Evolutionary conservation across 2,113 vertebrate species (phyloP).

Genomic region (Centropus unirufus): DNA sequence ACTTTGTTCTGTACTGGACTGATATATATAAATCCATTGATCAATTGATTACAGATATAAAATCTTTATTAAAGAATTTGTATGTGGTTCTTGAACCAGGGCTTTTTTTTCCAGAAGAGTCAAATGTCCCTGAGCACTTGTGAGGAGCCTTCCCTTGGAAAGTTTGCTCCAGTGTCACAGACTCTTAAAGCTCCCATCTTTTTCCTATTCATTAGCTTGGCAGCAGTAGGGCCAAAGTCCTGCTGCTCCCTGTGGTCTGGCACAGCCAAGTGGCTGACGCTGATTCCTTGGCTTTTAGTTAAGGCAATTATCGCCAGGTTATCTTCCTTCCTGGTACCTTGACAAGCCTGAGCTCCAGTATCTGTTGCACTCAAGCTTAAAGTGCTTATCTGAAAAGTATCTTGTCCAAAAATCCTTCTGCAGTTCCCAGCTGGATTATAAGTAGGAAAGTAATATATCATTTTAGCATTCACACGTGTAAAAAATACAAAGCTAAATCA

Average conservation of each 20-base stretch:
- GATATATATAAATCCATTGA: neutral
- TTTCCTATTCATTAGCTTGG: neutral
- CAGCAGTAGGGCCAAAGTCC: neutral
- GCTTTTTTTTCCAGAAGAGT: neutral
- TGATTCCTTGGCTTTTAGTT: neutral
- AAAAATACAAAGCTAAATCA: neutral
- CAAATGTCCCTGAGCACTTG: neutral
- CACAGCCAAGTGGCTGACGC: accelerated
- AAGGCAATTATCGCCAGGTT: neutral
- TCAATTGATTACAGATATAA: neutral
- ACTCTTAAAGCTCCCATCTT: too few species aligned
- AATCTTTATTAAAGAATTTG: neutral
- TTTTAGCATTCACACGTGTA: neutral
- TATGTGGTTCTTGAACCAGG: neutral
- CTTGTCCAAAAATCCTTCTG: neutral
- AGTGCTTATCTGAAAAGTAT: neutral
- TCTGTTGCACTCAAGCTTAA: neutral
- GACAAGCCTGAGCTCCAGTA: neutral
- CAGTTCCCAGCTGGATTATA: neutral
- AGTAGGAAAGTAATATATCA: neutral
- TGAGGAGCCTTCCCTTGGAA: neutral
- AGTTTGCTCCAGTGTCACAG: neutral
- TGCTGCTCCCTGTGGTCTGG: neutral
- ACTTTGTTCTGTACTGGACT: neutral
- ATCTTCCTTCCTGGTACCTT: neutral